Conservation (phyloP, 2,113 vertebrate genomes). For the Perccottus glenii region DNA sequence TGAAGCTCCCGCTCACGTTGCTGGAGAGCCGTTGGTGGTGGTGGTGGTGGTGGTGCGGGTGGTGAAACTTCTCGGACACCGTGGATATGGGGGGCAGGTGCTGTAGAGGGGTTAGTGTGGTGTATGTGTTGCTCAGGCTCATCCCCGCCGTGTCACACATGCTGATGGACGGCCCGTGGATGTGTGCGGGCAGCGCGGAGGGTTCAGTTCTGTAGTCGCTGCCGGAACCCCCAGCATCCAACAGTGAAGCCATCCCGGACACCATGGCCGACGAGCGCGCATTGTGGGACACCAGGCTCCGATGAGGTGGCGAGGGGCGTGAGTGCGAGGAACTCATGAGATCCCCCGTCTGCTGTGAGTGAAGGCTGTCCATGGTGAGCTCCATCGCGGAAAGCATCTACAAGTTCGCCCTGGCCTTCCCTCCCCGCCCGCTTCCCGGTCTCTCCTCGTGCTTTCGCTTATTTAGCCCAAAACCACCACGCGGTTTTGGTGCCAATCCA, state of each 20-base stretch:
- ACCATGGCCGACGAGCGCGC: slow-evolving; percentile 85
- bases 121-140: slow-evolving; percentile 94
- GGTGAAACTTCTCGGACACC: slow-evolving; percentile 97
- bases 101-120: slow-evolving; percentile 94
- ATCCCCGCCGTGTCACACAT: slow-evolving; percentile 94
- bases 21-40: slow-evolving; percentile 90
- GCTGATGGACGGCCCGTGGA: slow-evolving; percentile 92
- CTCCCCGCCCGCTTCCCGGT: slow-evolving; percentile 69
- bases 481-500: slow-evolving; percentile 80
- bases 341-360: slow-evolving; percentile 91
- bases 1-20: slow-evolving; percentile 95
- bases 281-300: slow-evolving; percentile 86
- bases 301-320: slow-evolving; percentile 83
- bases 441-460: slow-evolving; percentile 51
- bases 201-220: slow-evolving; percentile 91
- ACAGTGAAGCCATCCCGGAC: slow-evolving; percentile 89
- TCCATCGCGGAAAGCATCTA: slow-evolving; percentile 83
- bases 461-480: slow-evolving; percentile 65
- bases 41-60: slow-evolving; percentile 89
- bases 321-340: slow-evolving; percentile 89
- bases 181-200: slow-evolving; percentile 84
- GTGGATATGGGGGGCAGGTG: slow-evolving; percentile 95
- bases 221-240: slow-evolving; percentile 80
- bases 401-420: slow-evolving; percentile 69
- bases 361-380: slow-evolving; percentile 94